A percentile compares a stretch with the other conserved stretches of the same genome.
These are phyloP conservation scores for Pseudomyrmex gracilis DNA, from an alignment of 1,140 invertebrate species.

Conservation along the genomic window DNA sequence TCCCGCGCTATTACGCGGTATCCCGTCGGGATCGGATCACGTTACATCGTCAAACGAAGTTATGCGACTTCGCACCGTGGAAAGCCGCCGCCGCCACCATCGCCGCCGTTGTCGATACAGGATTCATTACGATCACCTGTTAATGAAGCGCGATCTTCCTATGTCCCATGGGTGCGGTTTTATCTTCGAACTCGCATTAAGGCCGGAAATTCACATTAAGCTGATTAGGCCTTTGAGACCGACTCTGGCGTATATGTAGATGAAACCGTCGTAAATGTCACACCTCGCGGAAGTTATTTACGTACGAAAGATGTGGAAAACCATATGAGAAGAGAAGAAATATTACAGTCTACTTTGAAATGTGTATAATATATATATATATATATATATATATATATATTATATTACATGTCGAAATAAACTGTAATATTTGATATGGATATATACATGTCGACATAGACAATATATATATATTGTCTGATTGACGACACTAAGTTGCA, in stretches of 20 bases:
- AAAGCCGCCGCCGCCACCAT: too few species aligned
- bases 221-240: conserved; percentile 34
- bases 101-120: conserved; percentile 37
- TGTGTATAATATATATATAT: too few species aligned
- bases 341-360: not conserved
- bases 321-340: not conserved
- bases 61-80: conserved; percentile 26
- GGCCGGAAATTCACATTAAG: conserved; percentile 3
- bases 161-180: conserved; percentile 24
- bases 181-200: conserved; percentile 43
- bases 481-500: too few species aligned
- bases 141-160: conserved; percentile 39
- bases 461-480: too few species aligned
- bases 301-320: too few species aligned
- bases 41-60: conserved; percentile 44
- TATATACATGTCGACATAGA: too few species aligned
- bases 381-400: too few species aligned
- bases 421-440: too few species aligned
- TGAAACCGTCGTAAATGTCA: not conserved
- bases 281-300: not conserved
- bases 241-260: not conserved
- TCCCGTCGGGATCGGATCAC: conserved; percentile 23
- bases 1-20: conserved; percentile 10
- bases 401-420: too few species aligned
- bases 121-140: conserved; percentile 56